Conservation (phyloP, 2,113 vertebrate species). For the Mesembrinibis cayennensis region DNA sequence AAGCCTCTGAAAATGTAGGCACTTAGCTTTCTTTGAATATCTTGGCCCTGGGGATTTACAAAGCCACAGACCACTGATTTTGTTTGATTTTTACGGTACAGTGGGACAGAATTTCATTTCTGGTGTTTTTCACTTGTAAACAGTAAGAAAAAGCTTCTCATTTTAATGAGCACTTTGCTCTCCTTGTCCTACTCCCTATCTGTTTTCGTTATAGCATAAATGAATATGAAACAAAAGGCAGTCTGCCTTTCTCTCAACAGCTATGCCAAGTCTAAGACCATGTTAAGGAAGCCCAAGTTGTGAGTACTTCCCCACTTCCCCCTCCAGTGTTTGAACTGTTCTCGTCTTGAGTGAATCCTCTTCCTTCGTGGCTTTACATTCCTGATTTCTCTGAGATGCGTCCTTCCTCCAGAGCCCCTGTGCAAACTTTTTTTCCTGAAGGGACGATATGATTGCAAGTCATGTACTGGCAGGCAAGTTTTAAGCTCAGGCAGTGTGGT, state of each 20-base stretch:
- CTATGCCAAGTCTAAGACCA: not conserved
- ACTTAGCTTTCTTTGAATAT: not conserved
- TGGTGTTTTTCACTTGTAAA: not conserved
- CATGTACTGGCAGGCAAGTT: not conserved
- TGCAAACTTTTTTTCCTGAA: not conserved
- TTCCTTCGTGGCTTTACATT: not conserved
- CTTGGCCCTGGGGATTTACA: not conserved
- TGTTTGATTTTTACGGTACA: not conserved
- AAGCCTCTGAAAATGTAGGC: not conserved
- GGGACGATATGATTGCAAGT: accelerated
- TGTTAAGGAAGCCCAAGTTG: not conserved
- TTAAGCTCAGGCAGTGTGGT: not conserved
- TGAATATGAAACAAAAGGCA: not conserved
- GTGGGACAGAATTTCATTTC: not conserved
- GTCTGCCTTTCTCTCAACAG: not conserved
- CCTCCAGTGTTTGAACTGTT: not conserved
- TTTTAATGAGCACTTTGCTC: not conserved
- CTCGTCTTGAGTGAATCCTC: not conserved
- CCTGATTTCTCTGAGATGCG: not conserved
- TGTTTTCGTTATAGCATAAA: accelerated
- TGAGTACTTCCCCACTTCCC: too few species aligned
- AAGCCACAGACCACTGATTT: not conserved
- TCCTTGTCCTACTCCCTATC: not conserved
- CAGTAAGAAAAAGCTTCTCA: not conserved
- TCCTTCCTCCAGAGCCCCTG: not conserved